Evolutionary conservation across 2,797 vertebrate species (phyloP).

Genomic region (Tokudaia tokunoshimensis): DNA sequence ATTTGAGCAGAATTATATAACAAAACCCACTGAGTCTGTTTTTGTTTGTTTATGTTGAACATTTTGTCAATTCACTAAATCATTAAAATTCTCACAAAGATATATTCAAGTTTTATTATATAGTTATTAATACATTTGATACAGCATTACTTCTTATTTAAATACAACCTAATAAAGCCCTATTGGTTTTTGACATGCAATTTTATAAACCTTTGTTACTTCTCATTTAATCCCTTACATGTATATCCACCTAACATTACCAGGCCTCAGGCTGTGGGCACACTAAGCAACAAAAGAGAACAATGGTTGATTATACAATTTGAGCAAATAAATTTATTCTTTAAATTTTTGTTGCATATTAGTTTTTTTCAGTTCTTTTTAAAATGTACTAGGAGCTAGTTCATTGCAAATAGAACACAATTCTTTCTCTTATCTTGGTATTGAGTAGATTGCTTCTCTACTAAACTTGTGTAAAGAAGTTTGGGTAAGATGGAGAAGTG

Average conservation of each 20-base stretch:
- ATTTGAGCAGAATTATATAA: not conserved
- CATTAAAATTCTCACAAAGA: not conserved
- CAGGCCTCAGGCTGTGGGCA: not conserved
- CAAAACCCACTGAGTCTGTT: not conserved
- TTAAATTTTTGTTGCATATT: not conserved
- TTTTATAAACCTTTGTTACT: slow-evolving; percentile 22
- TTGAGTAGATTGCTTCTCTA: not conserved
- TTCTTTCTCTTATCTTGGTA: not conserved
- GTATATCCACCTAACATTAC: not conserved
- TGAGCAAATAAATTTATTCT: not conserved
- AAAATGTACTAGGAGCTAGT: not conserved
- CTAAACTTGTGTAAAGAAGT: not conserved
- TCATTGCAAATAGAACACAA: not conserved
- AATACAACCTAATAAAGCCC: not conserved
- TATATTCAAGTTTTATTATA: not conserved
- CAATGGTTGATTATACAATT: not conserved
- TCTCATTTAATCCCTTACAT: not conserved
- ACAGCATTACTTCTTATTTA: not conserved
- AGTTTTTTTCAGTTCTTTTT: not conserved
- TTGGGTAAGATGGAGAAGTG: not conserved
- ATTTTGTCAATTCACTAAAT: not conserved
- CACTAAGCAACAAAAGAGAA: slow-evolving; percentile 21
- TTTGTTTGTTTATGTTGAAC: not conserved
- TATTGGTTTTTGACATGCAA: not conserved
- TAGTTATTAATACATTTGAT: not conserved